Conservation (phyloP, 2,797 vertebrate species). For the Galagoides demidoff region DNA sequence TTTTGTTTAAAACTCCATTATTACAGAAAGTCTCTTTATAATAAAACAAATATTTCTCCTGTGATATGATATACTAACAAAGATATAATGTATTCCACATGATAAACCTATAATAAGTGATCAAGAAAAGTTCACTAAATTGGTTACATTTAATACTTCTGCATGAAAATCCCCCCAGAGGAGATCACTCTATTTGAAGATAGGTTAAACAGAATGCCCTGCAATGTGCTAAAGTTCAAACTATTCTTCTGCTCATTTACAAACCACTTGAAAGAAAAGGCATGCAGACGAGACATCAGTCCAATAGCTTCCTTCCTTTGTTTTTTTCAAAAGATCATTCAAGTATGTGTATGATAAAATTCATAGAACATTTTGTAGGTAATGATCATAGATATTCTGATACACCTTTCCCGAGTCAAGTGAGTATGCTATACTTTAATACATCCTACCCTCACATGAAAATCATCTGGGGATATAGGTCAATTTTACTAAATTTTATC, state of each 20-base stretch:
- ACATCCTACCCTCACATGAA: not conserved
- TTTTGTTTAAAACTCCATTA: not conserved
- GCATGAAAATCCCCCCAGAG: not conserved
- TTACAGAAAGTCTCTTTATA: not conserved
- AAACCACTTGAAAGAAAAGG: not conserved
- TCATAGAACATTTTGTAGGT: not conserved
- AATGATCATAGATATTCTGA: not conserved
- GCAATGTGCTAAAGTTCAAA: not conserved
- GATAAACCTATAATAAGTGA: not conserved
- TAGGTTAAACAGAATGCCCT: not conserved
- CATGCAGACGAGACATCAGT: not conserved
- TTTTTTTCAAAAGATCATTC: not conserved
- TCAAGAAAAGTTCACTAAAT: not conserved
- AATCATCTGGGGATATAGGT: not conserved
- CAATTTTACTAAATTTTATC: not conserved
- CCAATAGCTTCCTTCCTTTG: not conserved
- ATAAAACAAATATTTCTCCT: conserved; percentile 8
- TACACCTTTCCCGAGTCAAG: not conserved
- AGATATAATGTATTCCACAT: not conserved
- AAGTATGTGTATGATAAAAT: not conserved
- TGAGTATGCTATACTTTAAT: not conserved
- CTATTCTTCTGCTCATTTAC: not conserved
- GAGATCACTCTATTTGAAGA: not conserved
- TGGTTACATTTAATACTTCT: not conserved
- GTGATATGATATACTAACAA: not conserved